A percentile compares a stretch with the other conserved stretches of the same genome.
Conservation (phyloP, 2,888 invertebrate species). For the Diploptera punctata region DNA sequence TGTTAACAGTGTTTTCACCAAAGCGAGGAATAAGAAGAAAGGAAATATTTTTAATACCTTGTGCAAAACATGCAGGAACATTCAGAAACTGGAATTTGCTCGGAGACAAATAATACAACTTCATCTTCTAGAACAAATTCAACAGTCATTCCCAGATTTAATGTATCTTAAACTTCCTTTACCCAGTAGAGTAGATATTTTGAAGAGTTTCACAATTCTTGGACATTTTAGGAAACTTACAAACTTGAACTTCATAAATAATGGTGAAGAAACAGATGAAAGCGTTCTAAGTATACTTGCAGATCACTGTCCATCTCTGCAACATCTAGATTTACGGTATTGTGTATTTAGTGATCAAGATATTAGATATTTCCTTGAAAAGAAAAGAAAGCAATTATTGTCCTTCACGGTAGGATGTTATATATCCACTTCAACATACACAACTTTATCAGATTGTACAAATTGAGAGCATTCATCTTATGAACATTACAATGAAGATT, state of each 20-base stretch:
- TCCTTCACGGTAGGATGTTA: neutral
- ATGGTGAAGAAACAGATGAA: neutral
- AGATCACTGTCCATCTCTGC: conserved; percentile 1
- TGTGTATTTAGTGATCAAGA: neutral
- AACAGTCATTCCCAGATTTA: neutral
- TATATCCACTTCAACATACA: neutral
- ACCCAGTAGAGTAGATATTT: neutral
- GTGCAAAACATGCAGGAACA: neutral
- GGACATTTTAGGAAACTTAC: neutral
- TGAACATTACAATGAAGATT: neutral
- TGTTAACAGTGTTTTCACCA: neutral
- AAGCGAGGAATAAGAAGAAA: neutral
- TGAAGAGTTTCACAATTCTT: neutral
- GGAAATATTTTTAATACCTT: neutral
- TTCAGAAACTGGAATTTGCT: conserved; percentile 5
- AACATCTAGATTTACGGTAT: neutral
- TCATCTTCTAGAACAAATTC: neutral
- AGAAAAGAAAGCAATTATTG: neutral
- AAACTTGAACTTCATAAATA: neutral
- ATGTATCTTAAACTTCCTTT: neutral
- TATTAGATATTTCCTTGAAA: neutral
- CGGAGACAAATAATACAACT: neutral
- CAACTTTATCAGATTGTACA: neutral
- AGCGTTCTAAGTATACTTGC: neutral
- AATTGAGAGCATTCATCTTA: neutral